Evolutionary conservation across 2,797 vertebrate species (phyloP), one percentile per base, ranked within the genome.

Genomic region (Adrianichthys oophorus): DNA sequence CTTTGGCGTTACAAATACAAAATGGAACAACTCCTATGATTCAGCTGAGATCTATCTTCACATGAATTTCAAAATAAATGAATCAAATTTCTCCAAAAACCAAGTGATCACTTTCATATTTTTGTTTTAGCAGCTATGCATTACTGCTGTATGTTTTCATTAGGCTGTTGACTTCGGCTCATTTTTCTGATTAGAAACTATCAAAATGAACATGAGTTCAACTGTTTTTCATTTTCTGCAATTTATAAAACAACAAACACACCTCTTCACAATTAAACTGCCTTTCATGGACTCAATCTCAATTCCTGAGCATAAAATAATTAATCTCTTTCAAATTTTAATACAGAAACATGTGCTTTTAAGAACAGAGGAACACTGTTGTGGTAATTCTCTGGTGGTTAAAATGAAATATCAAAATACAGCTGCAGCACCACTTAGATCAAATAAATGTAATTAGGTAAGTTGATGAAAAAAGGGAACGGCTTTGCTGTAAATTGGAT

Each of bases 391-490:
- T 48, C 55, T 61, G 74, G 48, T 74, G 69, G 63, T 74, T 79
- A 74, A 76, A 82, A 51, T 59, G 52, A 84, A 83, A 83, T 67
- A 82, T 82, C 80, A 89, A 83, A 86, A 85, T 62, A 70, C 41
- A 78, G 61, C 68, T 59, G 65, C 51, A 16, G 72, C 59, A 63
- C 51, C 62, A 76, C 70, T 78, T 49, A 52, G 79, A 83, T 88
- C 80, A 89, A 85, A 89, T 78, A 84, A 70, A 85, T 82, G 84
- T 86, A 89, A 90, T 91, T 89, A 88, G 80, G 86, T 87, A 88
- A 87, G 89, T 82, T 87, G 86, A 87, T 74, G 76, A 83, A 86
- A 82, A 85, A 80, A 62, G 74, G 78, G 68, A 82, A 63, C 62
- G 70, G 76, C 85, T 87, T 82, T 82, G 80, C 84, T 78, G 84